Percentiles rank a stretch among this genome's conserved stretches.
Evolutionary conservation across 2,797 vertebrate species (phyloP).

Genomic region (Brachyrhaphis roseni): DNA sequence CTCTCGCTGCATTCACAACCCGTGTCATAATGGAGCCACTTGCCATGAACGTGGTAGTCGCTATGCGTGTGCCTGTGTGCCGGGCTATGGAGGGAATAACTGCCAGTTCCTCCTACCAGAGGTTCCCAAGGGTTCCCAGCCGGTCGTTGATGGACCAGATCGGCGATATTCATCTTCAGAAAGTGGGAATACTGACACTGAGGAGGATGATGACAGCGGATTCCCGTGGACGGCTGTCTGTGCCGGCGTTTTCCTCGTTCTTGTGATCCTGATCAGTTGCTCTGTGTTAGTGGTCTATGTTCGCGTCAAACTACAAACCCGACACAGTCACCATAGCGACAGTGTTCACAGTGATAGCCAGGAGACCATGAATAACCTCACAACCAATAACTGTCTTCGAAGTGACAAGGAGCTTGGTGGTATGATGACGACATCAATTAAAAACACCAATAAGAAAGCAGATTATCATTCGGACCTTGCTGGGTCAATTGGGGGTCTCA

Average conservation of each 20-base stretch:
- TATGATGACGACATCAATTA: conserved; percentile 90
- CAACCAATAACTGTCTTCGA: conserved; percentile 89
- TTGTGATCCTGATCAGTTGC: conserved; percentile 90
- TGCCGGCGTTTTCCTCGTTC: conserved; percentile 91
- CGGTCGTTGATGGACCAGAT: conserved; percentile 73
- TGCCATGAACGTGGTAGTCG: conserved; percentile 92
- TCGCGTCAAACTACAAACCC: conserved; percentile 89
- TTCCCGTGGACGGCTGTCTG: conserved; percentile 96
- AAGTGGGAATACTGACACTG: conserved; percentile 68
- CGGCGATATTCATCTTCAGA: conserved; percentile 73
- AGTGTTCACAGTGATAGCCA: conserved; percentile 84
- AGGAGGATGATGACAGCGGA: conserved; percentile 76
- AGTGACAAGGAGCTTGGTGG: conserved; percentile 92
- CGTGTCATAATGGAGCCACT: conserved; percentile 97
- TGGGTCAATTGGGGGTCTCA: conserved; percentile 70
- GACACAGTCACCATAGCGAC: conserved; percentile 79
- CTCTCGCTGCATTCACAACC: conserved; percentile 90
- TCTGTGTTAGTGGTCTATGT: conserved; percentile 89
- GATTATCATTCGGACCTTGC: conserved; percentile 90
- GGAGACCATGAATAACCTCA: conserved; percentile 98
- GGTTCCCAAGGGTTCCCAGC: conserved; percentile 69
- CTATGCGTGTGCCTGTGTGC: conserved; percentile 92
- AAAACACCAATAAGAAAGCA: conserved; percentile 98
- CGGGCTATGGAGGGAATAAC: conserved; percentile 92
- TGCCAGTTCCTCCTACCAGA: conserved; percentile 95